Evolutionary conservation across 2,888 invertebrate genomes (phyloP).

Genomic region (Lasioglossum pauxillum): DNA sequence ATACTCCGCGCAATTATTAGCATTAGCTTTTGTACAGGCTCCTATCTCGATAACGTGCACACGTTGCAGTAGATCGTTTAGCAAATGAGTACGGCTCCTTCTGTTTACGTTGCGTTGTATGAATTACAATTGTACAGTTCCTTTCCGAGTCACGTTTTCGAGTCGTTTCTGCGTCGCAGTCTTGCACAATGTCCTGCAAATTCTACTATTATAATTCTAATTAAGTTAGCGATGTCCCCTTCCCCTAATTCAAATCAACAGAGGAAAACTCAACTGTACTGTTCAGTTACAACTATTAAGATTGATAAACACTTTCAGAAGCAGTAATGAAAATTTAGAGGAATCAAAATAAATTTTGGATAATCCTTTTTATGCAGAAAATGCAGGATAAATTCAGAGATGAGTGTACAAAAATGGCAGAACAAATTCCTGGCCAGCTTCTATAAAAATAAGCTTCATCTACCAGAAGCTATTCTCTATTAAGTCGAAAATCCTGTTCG

Average conservation of each 20-base stretch:
- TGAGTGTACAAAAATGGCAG: no score
- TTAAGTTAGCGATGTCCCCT: not conserved
- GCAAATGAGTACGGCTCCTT: not conserved
- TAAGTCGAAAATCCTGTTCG: not conserved
- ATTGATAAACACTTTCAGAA: not conserved
- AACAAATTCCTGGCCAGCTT: not conserved
- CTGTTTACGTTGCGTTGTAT: not conserved
- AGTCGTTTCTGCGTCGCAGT: not conserved
- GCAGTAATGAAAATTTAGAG: no score
- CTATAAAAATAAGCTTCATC: not conserved
- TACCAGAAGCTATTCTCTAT: not conserved
- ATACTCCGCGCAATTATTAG: not conserved
- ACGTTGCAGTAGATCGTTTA: not conserved
- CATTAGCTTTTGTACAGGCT: conserved; percentile 3
- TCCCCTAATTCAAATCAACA: not conserved
- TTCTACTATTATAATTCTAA: not conserved
- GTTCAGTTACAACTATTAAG: not conserved
- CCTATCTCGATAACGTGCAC: conserved; percentile 5
- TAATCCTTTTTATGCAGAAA: no score
- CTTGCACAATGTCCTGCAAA: not conserved
- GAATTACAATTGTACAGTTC: not conserved
- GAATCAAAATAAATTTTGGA: no score
- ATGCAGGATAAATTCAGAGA: no score
- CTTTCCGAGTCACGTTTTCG: not conserved
- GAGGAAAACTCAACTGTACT: not conserved